Base-by-base conservation (phyloP, 1,140 invertebrate genomes). In the Paralvinella palmiformis region DNA sequence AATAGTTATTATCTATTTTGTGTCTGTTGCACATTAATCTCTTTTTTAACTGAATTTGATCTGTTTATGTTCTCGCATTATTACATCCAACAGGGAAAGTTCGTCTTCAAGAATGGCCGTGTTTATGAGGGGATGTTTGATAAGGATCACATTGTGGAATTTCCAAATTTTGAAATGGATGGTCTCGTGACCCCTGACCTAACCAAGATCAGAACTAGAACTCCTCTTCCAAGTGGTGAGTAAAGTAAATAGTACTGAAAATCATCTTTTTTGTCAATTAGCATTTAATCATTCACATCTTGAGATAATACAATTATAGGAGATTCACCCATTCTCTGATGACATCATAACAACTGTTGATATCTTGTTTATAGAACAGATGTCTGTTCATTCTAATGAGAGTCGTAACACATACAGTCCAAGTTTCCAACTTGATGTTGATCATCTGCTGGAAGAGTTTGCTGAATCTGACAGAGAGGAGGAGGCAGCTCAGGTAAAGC, bases 121-220 rank as follows among this genome's bases (percentile, higher is more conserved):
- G 73, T 78, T 10, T 80, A 80, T 72, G 78, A 80, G 58, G 79
- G 79, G 17, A 66, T 72, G 65, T 82, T 82, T 77, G 74, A 78
- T 64, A 73, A 76, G 50, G 78, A 82, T 48, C 76, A 77, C 65
- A 80, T 74, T 44, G 72, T 71, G 20, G 79, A 81, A 55, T 77
- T 75, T 64, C 77, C 78, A 41, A 72, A 75, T 45, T 79, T 79
- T 60, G 72, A 64, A 15, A 75, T 76, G 63, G 76, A 79, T 66
- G 78, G 78, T 7, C 62, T 66, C 20, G 67, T 60, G 4, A 76
- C 77, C 7, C 79, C 79, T 37, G 78, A 80, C 60, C 59, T 77
- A 1, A 69, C 63, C 17, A 65, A 68, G 52, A 75, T 79, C 24
- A 68, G 77, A 63, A 80, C 79, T 24, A 67, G 75, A 50, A 78